These are phyloP conservation scores for Gonatopus flavifemur DNA, from an alignment of 1,140 invertebrate species.

Conservation along the genomic window DNA sequence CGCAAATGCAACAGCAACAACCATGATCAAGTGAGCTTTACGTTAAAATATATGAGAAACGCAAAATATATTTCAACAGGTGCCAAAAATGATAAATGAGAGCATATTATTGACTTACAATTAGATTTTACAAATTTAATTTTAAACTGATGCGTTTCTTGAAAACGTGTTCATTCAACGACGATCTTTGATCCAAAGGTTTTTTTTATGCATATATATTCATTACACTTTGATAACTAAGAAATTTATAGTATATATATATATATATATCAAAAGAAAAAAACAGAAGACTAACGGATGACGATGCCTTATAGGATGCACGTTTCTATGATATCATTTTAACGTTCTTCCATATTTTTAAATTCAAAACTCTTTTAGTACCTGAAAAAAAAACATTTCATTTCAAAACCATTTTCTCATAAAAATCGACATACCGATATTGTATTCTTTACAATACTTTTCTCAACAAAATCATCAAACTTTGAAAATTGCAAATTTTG, in stretches of 20 bases:
- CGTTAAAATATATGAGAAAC: conserved; percentile 13
- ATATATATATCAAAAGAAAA: neutral
- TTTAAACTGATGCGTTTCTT: conserved; percentile 5
- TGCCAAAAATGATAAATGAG: conserved; percentile 40
- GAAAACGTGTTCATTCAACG: conserved; percentile 5
- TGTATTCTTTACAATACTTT: no score
- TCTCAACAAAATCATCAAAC: no score
- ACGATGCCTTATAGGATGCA: no score
- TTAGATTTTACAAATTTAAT: conserved; percentile 13
- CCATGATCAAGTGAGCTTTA: conserved; percentile 40
- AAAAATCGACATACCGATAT: no score
- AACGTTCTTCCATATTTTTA: no score
- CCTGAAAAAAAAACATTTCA: no score
- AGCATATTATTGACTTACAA: conserved; percentile 10
- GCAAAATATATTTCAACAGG: conserved; percentile 34
- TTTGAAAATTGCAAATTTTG: no score
- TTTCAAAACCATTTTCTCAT: no score
- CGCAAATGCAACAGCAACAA: conserved; percentile 78
- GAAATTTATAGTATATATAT: neutral
- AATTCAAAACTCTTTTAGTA: no score
- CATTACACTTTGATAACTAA: neutral
- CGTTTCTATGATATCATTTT: no score
- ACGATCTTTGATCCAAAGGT: conserved; percentile 12
- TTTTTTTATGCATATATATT: neutral
- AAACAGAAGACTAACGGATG: no score